phyloP scores from a whole-genome alignment of 1,140 invertebrate genomes.

The Solenopsis fugax region DNA sequence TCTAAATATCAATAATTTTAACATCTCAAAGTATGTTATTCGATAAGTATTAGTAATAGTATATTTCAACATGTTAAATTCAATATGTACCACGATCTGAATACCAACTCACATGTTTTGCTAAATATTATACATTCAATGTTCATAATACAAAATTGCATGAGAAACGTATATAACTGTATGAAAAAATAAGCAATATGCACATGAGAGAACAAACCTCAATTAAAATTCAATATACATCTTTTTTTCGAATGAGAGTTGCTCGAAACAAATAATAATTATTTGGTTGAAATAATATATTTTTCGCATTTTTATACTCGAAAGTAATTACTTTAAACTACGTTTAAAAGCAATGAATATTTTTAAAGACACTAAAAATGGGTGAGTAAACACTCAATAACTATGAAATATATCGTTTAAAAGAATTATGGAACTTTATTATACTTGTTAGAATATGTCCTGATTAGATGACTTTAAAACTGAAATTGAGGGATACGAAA shows the following conservation, averaged over 20 bases:
- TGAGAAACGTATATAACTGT: constrained; percentile 3
- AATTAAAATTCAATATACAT: constrained; percentile 13
- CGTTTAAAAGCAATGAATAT: neutral
- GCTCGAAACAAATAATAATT: neutral
- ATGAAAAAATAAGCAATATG: constrained; percentile 1
- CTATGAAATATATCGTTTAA: neutral
- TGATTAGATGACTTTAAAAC: neutral
- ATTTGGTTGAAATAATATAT: neutral
- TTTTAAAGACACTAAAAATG: neutral
- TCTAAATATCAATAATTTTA: neutral
- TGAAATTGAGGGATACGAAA: neutral
- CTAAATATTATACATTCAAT: constrained; percentile 28
- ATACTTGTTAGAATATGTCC: neutral
- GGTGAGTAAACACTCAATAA: neutral
- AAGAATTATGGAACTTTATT: neutral
- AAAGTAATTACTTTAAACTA: constrained; percentile 14
- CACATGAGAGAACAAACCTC: neutral
- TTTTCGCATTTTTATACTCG: neutral
- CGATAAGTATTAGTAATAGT: neutral
- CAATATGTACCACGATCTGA: neutral
- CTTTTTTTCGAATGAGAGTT: neutral
- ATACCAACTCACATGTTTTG: constrained; percentile 21
- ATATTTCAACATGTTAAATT: constrained; percentile 36
- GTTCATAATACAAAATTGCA: constrained; percentile 15
- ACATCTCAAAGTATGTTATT: neutral